phyloP scores from a whole-genome alignment of 2,113 vertebrate genomes.

The Xiphophorus hellerii region DNA sequence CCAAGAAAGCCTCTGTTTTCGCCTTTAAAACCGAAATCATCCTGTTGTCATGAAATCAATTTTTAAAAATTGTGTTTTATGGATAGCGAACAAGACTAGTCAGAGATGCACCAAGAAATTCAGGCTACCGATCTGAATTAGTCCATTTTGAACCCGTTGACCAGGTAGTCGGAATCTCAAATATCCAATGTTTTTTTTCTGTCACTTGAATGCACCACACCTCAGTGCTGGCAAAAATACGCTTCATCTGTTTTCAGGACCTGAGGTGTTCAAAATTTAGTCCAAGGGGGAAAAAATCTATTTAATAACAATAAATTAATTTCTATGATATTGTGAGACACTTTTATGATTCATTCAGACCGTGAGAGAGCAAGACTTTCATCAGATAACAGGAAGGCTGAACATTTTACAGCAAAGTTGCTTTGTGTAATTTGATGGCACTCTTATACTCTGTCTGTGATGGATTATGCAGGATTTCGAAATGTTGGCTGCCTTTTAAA shows the following conservation, averaged over 20 bases:
- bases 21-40: not conserved
- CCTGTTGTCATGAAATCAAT: slow-evolving; percentile 14
- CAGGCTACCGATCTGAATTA: not conserved
- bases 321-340: not conserved
- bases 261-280: not conserved
- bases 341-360: not conserved
- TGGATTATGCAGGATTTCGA: not conserved
- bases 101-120: not conserved
- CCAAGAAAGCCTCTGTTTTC: not conserved
- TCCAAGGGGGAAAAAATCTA: not conserved
- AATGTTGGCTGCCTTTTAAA: not conserved
- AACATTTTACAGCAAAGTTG: not conserved
- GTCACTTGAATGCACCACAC: not conserved
- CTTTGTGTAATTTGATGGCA: not conserved
- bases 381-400: not conserved
- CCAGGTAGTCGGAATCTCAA: not conserved
- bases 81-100: not conserved
- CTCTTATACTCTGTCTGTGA: too few relatives aligned
- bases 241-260: not conserved
- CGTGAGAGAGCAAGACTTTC: not conserved
- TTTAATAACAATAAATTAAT: not conserved
- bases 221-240: not conserved
- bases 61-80: not conserved
- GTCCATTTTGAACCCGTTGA: not conserved
- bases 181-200: too few relatives aligned